Percentiles rank a stretch among this genome's conserved stretches.
phyloP scores from a whole-genome alignment of 2,797 vertebrate genomes.

The Oryzias dopingdopingensis region DNA sequence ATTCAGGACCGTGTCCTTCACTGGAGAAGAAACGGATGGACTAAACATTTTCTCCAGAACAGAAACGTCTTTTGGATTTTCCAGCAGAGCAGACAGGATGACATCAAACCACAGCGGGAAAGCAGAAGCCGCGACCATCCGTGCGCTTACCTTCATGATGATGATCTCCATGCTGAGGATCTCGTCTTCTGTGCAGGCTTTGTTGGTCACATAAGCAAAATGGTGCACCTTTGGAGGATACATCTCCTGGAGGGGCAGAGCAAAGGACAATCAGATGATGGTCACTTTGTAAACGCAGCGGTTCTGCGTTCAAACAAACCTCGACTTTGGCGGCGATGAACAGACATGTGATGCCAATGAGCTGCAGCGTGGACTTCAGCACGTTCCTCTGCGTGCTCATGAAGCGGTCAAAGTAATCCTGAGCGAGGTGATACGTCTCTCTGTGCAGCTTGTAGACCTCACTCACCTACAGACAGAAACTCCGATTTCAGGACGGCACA shows the following conservation, averaged over 20 bases:
- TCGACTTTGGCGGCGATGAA: conserved; percentile 97
- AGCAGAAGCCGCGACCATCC: no score
- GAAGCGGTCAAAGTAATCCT: conserved; percentile 97
- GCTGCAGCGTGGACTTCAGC: conserved; percentile 89
- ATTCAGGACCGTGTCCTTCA: no score
- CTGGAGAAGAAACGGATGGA: no score
- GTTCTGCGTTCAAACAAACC: conserved; percentile 60
- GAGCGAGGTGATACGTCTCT: conserved; percentile 93
- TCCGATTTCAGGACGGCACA: not conserved
- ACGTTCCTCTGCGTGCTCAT: conserved; percentile 93
- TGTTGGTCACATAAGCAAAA: conserved; percentile 95
- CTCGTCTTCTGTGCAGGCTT: conserved; percentile 93
- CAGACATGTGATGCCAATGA: conserved; percentile 92
- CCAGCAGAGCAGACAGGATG: no score
- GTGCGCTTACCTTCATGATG: conserved; percentile 87
- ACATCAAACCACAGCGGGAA: no score
- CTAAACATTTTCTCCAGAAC: no score
- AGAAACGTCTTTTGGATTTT: no score
- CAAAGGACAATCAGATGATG: not conserved
- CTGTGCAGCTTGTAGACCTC: conserved; percentile 95
- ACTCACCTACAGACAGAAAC: conserved; percentile 80
- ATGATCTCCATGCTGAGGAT: conserved; percentile 94
- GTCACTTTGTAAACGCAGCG: no score
- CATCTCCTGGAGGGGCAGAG: conserved; percentile 83
- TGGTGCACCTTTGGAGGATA: conserved; percentile 96